Evolutionary conservation across 92 coral and sea anemone species (phyloP), one percentile per base, ranked within the genome.

Genomic region (Pocillopora meandrina): DNA sequence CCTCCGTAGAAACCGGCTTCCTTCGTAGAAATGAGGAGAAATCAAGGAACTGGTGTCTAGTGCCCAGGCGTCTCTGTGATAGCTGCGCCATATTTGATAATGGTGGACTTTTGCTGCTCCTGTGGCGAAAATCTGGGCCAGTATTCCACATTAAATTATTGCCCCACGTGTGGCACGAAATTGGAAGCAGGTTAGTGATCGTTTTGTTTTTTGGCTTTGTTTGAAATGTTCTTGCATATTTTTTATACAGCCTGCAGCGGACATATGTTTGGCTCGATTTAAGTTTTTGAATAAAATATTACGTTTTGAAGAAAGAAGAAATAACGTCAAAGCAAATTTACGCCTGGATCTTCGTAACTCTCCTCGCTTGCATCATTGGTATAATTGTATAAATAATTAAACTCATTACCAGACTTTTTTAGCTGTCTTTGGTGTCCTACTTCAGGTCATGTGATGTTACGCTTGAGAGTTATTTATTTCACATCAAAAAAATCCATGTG

Each of bases 291-390:
- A 55, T 57, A 34, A 74, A 74, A 74, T 57, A 16, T 74, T 74
- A 57, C 79, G 79, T 74, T 74, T 74, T 74, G 79, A 74, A 36
- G 79, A 74, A 74, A 74, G 79, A 74, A 74, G 79, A 74, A 55
- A 55, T 74, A 74, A 74, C 79, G 34, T 74, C 20, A 74, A 55
- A 74, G 79, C 64, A 74, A 74, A 74, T 74, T 16, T 74, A 55
- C n/a, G 79, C 63, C 63, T 55, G 63, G 64, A 74, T 74, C 79
- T 74, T 9, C 79, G 20, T 47, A 74, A 52, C 79, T 52, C 79
- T 74, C 79, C 65, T 56, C 65, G 26, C 80, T 75, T 75, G 80
- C 80, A 75, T 75, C 80, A 75, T 75, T 58, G 80, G 80, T 75
- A 75, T 47, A 75, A 75, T 75, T 75, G 80, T 72, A 72, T 72